phyloP scores from a whole-genome alignment of 2,888 invertebrate genomes.

The Tinea semifulvella region DNA sequence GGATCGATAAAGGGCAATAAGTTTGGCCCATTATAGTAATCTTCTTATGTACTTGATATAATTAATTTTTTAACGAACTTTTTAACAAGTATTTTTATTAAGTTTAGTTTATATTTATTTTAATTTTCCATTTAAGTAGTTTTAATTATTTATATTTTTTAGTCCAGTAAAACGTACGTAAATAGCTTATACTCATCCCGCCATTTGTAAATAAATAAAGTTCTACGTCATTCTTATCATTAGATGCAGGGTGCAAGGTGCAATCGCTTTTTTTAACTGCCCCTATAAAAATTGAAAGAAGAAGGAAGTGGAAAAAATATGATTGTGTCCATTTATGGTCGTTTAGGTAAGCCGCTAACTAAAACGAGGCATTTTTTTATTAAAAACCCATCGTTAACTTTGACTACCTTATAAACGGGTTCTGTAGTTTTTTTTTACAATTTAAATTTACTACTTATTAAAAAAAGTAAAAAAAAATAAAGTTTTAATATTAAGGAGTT shows the following conservation, averaged over 20 bases:
- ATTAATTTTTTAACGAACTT: too few relatives aligned
- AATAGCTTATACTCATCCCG: too few relatives aligned
- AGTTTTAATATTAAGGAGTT: background rate
- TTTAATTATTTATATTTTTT: too few relatives aligned
- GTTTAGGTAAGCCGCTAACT: constrained; percentile 4
- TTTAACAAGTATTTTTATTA: too few relatives aligned
- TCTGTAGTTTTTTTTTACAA: background rate
- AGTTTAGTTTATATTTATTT: too few relatives aligned
- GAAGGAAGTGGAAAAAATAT: constrained; percentile 54
- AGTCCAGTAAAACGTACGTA: too few relatives aligned
- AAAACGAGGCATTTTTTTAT: background rate
- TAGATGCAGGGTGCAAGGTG: constrained; percentile 37
- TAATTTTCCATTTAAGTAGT: too few relatives aligned
- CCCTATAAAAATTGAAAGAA: constrained; percentile 37
- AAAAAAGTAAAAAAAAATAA: background rate
- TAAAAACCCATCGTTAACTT: too few relatives aligned
- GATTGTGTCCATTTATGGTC: constrained; percentile 19
- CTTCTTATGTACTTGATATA: too few relatives aligned
- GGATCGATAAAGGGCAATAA: too few relatives aligned
- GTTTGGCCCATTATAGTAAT: too few relatives aligned
- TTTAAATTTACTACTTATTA: background rate
- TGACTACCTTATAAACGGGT: background rate
- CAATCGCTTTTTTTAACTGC: constrained; percentile 45
- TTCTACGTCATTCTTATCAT: constrained; percentile 38
- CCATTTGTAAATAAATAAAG: too few relatives aligned